Evolutionary conservation across 1,140 invertebrate genomes (phyloP).

Genomic region (Nylanderia fulva): DNA sequence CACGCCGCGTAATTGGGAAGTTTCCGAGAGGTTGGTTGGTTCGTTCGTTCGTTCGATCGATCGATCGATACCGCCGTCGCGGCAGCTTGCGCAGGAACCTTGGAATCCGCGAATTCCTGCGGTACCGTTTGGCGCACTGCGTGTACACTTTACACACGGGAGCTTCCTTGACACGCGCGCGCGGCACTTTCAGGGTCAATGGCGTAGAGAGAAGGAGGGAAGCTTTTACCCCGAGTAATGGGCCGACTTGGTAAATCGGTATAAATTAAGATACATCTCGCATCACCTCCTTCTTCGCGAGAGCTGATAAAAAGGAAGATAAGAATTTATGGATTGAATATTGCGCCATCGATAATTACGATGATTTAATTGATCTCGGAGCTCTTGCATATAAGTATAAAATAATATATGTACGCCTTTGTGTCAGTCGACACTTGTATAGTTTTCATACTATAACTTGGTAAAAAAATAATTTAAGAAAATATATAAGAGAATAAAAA

Average conservation of each 20-base stretch:
- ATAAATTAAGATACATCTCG: neutral
- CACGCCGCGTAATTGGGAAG: conserved; percentile 67
- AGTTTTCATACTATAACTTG: neutral
- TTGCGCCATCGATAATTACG: neutral
- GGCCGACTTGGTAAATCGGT: neutral
- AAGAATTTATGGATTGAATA: neutral
- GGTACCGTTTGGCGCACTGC: conserved; percentile 66
- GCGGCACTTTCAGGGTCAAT: conserved; percentile 43
- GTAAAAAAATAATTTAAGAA: too few species aligned
- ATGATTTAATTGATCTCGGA: neutral
- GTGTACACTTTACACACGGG: conserved; percentile 46
- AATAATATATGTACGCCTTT: neutral
- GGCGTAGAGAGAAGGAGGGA: conserved; percentile 49
- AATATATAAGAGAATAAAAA: too few species aligned
- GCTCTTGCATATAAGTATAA: neutral
- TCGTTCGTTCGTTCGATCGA: conserved; percentile 32
- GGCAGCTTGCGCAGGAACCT: conserved; percentile 55
- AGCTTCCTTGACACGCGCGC: conserved; percentile 63
- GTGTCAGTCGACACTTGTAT: neutral
- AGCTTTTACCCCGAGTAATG: neutral
- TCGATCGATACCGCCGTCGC: conserved; percentile 62
- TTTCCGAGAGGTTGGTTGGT: conserved; percentile 17
- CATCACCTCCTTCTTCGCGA: too few species aligned
- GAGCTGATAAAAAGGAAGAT: neutral
- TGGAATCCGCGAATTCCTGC: conserved; percentile 68